phyloP scores from a whole-genome alignment of 2,797 vertebrate species.

The Onychomys torridus region DNA sequence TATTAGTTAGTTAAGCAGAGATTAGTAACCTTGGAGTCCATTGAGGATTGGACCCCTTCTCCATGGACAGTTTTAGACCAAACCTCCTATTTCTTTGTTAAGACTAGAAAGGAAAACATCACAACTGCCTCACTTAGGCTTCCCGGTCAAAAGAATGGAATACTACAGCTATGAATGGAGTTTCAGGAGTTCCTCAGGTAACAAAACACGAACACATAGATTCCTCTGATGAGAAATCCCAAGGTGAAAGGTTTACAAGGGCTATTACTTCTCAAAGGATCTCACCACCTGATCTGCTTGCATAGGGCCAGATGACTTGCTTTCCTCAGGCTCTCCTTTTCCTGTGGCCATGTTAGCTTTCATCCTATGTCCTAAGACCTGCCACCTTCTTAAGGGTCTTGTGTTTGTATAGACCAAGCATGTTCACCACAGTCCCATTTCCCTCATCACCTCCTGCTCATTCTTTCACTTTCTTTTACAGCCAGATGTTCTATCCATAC shows the following conservation, averaged over 20 bases:
- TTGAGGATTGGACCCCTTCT: background rate
- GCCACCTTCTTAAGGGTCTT: background rate
- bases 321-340: background rate
- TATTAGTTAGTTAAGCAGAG: background rate
- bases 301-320: rapidly evolving
- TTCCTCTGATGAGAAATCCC: background rate
- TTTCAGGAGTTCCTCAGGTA: background rate
- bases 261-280: background rate
- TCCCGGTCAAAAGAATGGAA: background rate
- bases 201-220: background rate
- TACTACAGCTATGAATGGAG: background rate
- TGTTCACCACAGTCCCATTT: background rate
- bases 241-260: background rate
- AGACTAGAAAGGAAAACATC: background rate
- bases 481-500: background rate
- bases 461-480: background rate
- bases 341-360: background rate
- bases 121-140: background rate
- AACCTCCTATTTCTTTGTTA: background rate
- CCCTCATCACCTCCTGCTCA: background rate
- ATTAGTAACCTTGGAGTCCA: background rate
- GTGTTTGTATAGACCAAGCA: background rate
- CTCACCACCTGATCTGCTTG: background rate
- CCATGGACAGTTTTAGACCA: background rate
- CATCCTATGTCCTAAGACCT: background rate